phyloP scores from a whole-genome alignment of 2,888 invertebrate species.

The Plutella xylostella region DNA sequence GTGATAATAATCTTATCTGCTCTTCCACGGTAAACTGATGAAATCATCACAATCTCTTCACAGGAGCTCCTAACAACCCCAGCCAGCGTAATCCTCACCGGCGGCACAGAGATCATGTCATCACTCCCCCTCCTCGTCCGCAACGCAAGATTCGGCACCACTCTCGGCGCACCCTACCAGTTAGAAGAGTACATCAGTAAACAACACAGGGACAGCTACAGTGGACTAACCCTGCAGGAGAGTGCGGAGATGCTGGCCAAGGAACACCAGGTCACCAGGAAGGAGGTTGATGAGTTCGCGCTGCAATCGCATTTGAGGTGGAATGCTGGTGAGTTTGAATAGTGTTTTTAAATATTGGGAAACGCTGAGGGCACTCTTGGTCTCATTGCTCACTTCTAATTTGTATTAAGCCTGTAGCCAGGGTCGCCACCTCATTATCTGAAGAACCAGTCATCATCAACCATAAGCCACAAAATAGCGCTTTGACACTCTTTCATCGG shows the following conservation, averaged over 20 bases:
- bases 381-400: too few relatives aligned
- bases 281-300: constrained; percentile 86
- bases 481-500: too few relatives aligned
- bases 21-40: neutral
- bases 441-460: too few relatives aligned
- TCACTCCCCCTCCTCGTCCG: constrained; percentile 86
- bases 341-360: too few relatives aligned
- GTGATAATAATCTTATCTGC: neutral
- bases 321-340: constrained; percentile 74
- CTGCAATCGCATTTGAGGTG: constrained; percentile 84
- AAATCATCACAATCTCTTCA: constrained; percentile 22
- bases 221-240: constrained; percentile 87
- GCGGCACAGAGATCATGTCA: constrained; percentile 96
- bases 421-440: too few relatives aligned
- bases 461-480: too few relatives aligned
- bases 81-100: constrained; percentile 85
- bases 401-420: too few relatives aligned
- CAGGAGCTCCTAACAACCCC: constrained; percentile 87
- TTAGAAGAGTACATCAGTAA: constrained; percentile 78
- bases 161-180: constrained; percentile 78
- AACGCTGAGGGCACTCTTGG: too few relatives aligned
- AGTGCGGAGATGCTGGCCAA: constrained; percentile 88
- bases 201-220: constrained; percentile 77
- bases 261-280: constrained; percentile 78
- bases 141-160: constrained; percentile 89